Evolutionary conservation across 2,797 vertebrate species (phyloP).

Genomic region (Staurois parvus): DNA sequence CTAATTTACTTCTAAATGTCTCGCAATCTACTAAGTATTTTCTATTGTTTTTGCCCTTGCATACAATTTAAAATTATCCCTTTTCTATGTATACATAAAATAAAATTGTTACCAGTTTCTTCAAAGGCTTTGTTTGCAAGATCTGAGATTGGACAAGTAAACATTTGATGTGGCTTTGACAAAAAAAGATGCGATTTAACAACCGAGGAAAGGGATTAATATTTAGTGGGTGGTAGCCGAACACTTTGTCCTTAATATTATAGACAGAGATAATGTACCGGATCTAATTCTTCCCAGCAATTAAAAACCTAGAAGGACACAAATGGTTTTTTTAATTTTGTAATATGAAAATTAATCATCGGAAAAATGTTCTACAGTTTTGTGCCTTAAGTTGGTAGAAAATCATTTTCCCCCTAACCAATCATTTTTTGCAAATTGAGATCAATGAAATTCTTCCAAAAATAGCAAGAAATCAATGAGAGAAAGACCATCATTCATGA

Average conservation of each 20-base stretch:
- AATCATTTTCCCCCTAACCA: constrained; percentile 68
- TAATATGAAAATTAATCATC: constrained; percentile 55
- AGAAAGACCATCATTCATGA: constrained; percentile 75
- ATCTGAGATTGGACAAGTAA: no score
- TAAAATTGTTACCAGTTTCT: no score
- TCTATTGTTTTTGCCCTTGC: no score
- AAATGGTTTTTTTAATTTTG: constrained; percentile 62
- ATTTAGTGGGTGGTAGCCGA: neutral
- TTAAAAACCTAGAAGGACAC: constrained; percentile 54
- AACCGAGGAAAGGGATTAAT: neutral
- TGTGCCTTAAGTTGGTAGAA: constrained; percentile 66
- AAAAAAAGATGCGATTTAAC: neutral
- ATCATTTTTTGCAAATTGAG: constrained; percentile 74
- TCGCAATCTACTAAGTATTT: no score
- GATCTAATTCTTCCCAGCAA: neutral
- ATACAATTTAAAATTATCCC: no score
- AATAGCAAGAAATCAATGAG: constrained; percentile 79
- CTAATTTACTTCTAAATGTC: no score
- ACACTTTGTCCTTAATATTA: neutral
- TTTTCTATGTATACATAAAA: no score
- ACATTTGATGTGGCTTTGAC: no score
- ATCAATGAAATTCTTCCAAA: constrained; percentile 77
- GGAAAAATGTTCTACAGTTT: constrained; percentile 60
- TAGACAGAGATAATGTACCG: constrained; percentile 10
- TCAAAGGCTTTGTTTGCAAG: no score